Evolutionary conservation across 37 sponge, comb jelly and placozoan genomes (phyloP), one percentile per base, ranked within the genome.

Genomic region (Theonella swinhoei): DNA sequence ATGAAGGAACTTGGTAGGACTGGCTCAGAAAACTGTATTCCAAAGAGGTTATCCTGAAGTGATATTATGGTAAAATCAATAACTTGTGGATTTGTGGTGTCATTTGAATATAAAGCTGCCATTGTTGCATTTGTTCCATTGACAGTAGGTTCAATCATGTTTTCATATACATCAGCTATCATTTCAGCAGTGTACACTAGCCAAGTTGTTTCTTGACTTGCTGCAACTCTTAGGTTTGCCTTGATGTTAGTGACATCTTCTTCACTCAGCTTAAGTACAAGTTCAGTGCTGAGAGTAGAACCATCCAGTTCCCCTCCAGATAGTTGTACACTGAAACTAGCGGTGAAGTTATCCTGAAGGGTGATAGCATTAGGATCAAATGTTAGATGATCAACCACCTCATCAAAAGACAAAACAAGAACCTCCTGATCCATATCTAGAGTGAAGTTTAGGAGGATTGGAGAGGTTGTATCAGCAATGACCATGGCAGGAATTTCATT

Each of bases 21-120:
- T 26, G 93, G 89, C 62, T 96, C 97, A 36, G 88, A 84, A 83
- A 94, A 96, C 25, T 41, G 17, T 30, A 96, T 70, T 25, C 85
- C 83, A 43, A 96, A 75, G 0, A 81, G 74, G 65, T 89, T 88
- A 37, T 81, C 72, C 79, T 70, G 86, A 17, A 85, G 76, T 23
- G 92, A 95, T 40, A 91, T 80, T 61, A 73, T 39, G 29, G 68
- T 60, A 39, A 95, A 95, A 7, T 54, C 54, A 26, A 79, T 62
- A 30, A 95, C 89, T 38, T 39, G 75, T 40, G 95, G 95, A 24
- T 60, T 30, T 7, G 80, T 91, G 54, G 3, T 0, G 65, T 95
- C 95, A 61, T 63, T 30, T 37, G 61, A 64, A 73, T 83, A 95
- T 0, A 41, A 40, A 9, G 43, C 41, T 28, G 87, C 90, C 78